phyloP scores from a whole-genome alignment of 2,113 vertebrate genomes.

The Urocitellus parryii region DNA sequence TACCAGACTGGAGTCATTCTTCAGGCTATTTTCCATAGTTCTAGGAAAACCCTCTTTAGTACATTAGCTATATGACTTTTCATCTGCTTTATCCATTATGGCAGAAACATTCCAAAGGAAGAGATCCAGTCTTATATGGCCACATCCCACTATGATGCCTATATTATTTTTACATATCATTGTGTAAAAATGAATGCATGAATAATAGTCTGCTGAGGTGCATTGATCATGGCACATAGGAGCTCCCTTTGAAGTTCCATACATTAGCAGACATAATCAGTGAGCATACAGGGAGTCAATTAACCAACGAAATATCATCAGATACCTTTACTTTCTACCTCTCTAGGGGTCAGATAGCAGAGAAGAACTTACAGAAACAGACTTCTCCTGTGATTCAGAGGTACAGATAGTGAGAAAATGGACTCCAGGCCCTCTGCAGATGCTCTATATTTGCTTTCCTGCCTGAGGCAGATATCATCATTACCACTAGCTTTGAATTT shows the following conservation, averaged over 20 bases:
- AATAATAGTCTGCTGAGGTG: no score
- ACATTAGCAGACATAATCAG: not conserved
- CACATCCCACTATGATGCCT: no score
- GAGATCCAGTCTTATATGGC: fast-evolving
- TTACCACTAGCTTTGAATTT: not conserved
- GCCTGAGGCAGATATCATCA: no score
- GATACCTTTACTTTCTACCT: not conserved
- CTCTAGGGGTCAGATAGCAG: fast-evolving
- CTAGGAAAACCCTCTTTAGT: fast-evolving
- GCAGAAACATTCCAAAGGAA: not conserved
- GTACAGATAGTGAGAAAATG: fast-evolving
- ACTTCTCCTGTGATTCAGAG: no score
- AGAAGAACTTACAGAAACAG: not conserved
- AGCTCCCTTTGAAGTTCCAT: not conserved
- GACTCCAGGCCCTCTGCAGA: not conserved
- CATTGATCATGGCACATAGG: fast-evolving
- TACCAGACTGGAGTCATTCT: no score
- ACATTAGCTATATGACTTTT: fast-evolving
- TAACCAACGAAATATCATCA: not conserved
- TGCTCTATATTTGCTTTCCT: fast-evolving
- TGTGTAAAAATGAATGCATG: not conserved
- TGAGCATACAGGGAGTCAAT: not conserved
- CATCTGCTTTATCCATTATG: not conserved
- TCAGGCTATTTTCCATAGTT: fast-evolving
- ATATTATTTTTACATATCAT: not conserved